These are phyloP conservation scores for Steatornis caripensis DNA, from an alignment of 2,113 vertebrate species.

Conservation along the genomic window DNA sequence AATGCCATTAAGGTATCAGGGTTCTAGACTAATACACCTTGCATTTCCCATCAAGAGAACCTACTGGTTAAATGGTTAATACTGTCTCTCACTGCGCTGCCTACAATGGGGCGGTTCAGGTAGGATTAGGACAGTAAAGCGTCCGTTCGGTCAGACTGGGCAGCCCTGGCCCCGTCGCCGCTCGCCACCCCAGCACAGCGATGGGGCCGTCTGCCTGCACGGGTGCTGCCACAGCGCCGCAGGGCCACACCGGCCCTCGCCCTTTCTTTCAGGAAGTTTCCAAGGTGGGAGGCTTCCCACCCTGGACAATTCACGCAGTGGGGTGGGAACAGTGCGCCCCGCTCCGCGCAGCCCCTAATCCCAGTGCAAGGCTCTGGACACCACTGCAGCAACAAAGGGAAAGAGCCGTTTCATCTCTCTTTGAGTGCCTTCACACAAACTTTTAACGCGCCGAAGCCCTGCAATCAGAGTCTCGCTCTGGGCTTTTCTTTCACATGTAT, in stretches of 20 bases:
- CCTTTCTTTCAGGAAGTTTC: neutral
- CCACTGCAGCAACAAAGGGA: accelerated
- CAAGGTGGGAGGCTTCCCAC: neutral
- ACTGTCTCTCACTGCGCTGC: accelerated
- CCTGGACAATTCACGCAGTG: no score
- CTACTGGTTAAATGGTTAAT: accelerated
- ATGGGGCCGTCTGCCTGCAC: neutral
- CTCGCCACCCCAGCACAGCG: neutral
- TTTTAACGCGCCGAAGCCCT: neutral
- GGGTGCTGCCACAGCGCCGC: neutral
- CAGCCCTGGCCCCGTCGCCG: neutral
- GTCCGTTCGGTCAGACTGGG: accelerated
- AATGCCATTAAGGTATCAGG: neutral
- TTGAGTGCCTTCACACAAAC: neutral
- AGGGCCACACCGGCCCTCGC: neutral
- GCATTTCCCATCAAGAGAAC: neutral
- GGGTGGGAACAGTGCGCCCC: neutral
- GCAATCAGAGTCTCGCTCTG: neutral
- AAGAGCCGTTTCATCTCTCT: neutral
- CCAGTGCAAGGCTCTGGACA: neutral
- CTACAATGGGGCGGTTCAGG: accelerated
- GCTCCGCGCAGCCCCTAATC: neutral
- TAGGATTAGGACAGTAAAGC: neutral
- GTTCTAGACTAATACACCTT: neutral
- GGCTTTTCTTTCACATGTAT: neutral